phyloP scores from a whole-genome alignment of 2,888 invertebrate species.

The Abscondita cerata region DNA sequence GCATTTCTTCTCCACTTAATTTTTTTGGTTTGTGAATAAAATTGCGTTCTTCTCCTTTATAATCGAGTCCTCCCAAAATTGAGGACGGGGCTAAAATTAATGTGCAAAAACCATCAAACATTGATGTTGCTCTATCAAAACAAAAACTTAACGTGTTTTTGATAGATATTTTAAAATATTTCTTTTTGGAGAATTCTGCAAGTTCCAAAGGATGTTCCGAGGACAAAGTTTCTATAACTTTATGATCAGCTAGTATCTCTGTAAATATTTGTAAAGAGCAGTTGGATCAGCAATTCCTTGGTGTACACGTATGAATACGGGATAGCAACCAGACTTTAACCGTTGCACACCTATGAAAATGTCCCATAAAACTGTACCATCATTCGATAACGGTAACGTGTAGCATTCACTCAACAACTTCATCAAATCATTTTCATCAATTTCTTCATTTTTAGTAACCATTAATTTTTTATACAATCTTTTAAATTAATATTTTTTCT shows the following conservation, averaged over 20 bases:
- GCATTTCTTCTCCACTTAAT: conserved; percentile 7
- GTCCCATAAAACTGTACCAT: conserved; percentile 62
- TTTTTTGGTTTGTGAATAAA: conserved; percentile 10
- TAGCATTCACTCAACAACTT: background rate
- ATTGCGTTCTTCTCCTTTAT: conserved; percentile 6
- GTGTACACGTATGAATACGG: conserved; percentile 63
- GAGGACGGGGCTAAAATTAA: background rate
- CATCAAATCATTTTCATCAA: conserved; percentile 7
- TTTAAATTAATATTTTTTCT: conserved; percentile 1
- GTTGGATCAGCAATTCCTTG: conserved; percentile 65
- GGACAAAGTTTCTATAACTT: background rate
- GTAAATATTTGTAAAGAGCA: conserved; percentile 58
- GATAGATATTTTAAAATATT: no score
- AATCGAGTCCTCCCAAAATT: background rate
- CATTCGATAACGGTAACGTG: conserved; percentile 53
- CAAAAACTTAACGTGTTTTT: no score
- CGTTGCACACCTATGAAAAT: conserved; percentile 57
- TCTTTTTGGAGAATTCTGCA: no score
- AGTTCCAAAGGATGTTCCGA: no score
- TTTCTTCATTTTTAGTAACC: background rate
- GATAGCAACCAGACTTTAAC: conserved; percentile 38
- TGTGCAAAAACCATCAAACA: no score
- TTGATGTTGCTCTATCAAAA: no score
- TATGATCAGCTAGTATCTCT: conserved; percentile 5
- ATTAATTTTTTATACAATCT: conserved; percentile 3